These are phyloP conservation scores for Drosophila fungiperda DNA, from an alignment of 2,888 invertebrate species.

Conservation along the genomic window DNA sequence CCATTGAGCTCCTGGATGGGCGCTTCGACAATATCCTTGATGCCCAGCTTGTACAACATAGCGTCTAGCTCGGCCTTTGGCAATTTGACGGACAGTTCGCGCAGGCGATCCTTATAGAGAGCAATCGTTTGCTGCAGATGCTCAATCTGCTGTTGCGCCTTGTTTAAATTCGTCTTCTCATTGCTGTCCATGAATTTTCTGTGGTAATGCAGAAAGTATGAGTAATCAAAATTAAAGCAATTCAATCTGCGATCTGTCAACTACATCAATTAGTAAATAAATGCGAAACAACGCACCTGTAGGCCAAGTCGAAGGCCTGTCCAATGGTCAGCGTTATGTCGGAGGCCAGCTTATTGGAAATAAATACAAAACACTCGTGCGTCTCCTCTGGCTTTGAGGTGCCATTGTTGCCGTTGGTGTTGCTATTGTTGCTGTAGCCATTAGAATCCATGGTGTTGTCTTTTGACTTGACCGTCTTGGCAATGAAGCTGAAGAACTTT, in stretches of 20 bases:
- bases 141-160: conserved; percentile 95
- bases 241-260: not conserved
- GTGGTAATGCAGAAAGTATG: conserved; percentile 42
- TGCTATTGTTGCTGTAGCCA: conserved; percentile 42
- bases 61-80: conserved; percentile 85
- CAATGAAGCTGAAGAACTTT: conserved; percentile 91
- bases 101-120: conserved; percentile 92
- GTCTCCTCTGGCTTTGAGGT: conserved; percentile 87
- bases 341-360: conserved; percentile 98
- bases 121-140: conserved; percentile 94
- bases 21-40: conserved; percentile 86
- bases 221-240: not conserved
- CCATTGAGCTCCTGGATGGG: conserved; percentile 50
- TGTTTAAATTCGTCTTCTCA: conserved; percentile 94
- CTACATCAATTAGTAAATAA: not conserved
- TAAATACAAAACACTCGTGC: conserved; percentile 98
- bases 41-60: conserved; percentile 86
- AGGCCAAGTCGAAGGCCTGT: conserved; percentile 99
- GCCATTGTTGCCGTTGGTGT: conserved; percentile 49
- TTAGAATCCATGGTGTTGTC: conserved; percentile 54
- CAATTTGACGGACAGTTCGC: conserved; percentile 87
- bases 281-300: conserved; percentile 87
- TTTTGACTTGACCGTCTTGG: conserved; percentile 77
- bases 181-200: conserved; percentile 96
- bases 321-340: conserved; percentile 99